Base-by-base conservation (phyloP, 2,797 vertebrate genomes). In the Menidia menidia region DNA sequence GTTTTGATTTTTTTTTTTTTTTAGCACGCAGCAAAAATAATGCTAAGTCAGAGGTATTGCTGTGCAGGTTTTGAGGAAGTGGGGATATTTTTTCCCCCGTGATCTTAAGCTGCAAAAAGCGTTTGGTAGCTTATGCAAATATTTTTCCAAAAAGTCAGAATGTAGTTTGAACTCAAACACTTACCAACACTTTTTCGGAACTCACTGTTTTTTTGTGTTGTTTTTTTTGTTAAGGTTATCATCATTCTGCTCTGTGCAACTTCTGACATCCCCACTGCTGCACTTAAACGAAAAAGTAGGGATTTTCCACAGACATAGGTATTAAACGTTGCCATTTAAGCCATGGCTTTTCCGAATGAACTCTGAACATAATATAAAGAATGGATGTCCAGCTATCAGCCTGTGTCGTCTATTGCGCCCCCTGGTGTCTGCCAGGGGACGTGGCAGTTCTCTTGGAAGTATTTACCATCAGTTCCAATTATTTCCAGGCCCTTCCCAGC, bases 381-480 rank as follows among this genome's bases (percentile, higher is more conserved):
- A 13, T 5, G 19, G 44, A 50, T 18, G 6, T 60, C 56, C 58
- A 35, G n/a, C 32, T 42, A 16, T 3, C 30, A 31, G 30, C 15
- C 16, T 4, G 12, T 16, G 12, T 57, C 35, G 4, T 35, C 50
- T 7, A 41, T 19, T 58, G 60, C 32, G 75, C 85, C 87, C 78
- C 58, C 86, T 90, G 62, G 77, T 85, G 89, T 79, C 48, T 16
- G 6, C 2, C 54, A 43, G 61, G 30, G 15, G 51, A 33, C 51
- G 77, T 48, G 33, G 53, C 67, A 72, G 14, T 45, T 75, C 25
- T 1, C 5, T 42, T 32, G 14, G 18, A 50, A 13, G 30, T 18
- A 2, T 45, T 68, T 50, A 41, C 14, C 10, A 10, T 61, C 15
- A n/a, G 0, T 64, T 70, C 62, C 44, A 66, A 11, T 30, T 57